A percentile compares a stretch with the other conserved stretches of the same genome.
Evolutionary conservation across 2,113 vertebrate genomes (phyloP).

Genomic region (Cisticola juncidis): DNA sequence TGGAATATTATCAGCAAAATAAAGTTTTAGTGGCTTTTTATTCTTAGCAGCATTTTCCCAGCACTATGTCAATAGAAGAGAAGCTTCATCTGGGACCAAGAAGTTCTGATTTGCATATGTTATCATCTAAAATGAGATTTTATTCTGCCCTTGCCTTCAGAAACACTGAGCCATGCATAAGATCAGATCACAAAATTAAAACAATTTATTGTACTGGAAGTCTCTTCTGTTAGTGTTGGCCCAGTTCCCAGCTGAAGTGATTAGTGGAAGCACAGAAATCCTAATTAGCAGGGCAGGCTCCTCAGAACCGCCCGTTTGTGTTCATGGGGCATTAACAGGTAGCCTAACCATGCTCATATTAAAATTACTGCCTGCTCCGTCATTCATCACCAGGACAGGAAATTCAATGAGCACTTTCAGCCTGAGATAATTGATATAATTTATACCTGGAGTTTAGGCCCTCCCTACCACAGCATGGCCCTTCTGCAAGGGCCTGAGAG

Average conservation of each 20-base stretch:
- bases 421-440: background rate
- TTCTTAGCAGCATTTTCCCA: background rate
- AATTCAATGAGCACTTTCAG: background rate
- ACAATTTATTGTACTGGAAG: slow-evolving; percentile 65
- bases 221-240: slow-evolving; percentile 69
- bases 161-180: slow-evolving; percentile 49
- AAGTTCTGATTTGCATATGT: slow-evolving; percentile 57
- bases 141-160: slow-evolving; percentile 67
- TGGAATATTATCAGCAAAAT: slow-evolving; percentile 59
- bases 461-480: accelerated
- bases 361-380: background rate
- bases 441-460: background rate
- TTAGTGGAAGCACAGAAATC: slow-evolving; percentile 68
- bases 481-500: background rate
- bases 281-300: slow-evolving; percentile 62
- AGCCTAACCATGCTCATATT: background rate
- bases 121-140: slow-evolving; percentile 49
- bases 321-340: slow-evolving; percentile 31
- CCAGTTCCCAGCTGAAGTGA: slow-evolving; percentile 52
- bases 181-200: slow-evolving; percentile 59
- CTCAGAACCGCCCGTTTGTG: background rate
- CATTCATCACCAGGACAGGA: background rate
- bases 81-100: slow-evolving; percentile 33
- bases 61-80: slow-evolving; percentile 19
- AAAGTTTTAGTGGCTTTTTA: slow-evolving; percentile 53